These are phyloP conservation scores for Zele albiditarsus DNA, from an alignment of 2,888 invertebrate species.

Conservation along the genomic window DNA sequence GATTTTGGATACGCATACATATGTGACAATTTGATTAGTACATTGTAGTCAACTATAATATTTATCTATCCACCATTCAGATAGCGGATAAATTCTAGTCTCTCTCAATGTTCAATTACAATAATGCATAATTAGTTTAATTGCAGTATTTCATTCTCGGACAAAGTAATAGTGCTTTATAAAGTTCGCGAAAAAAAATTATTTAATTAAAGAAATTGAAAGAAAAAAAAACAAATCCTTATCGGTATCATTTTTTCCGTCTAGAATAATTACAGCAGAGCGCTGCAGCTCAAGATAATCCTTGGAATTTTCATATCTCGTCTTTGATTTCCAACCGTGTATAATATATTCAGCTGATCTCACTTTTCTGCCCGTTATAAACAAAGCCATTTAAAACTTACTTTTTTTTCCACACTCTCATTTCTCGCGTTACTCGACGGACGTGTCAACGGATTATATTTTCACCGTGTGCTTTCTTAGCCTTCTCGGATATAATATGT, in stretches of 20 bases:
- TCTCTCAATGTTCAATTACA: neutral
- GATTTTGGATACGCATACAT: too few species aligned
- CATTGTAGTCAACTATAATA: too few species aligned
- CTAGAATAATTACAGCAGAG: neutral
- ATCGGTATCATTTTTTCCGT: slow-evolving; percentile 2
- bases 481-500: slow-evolving; percentile 18
- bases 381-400: neutral
- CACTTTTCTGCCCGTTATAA: slow-evolving; percentile 10
- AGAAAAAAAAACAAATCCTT: neutral
- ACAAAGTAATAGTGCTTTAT: too few species aligned
- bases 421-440: neutral
- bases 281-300: neutral
- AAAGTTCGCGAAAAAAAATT: too few species aligned
- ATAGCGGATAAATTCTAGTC: slow-evolving; percentile 4
- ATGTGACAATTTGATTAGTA: too few species aligned
- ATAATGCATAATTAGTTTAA: too few species aligned
- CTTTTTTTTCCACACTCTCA: neutral
- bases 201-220: neutral
- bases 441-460: neutral
- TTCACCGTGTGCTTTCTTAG: neutral
- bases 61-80: too few species aligned
- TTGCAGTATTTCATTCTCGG: too few species aligned
- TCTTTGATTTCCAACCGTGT: slow-evolving; percentile 4
- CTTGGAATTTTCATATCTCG: slow-evolving; percentile 25
- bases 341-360: neutral